Evolutionary conservation across 23 tunicate genomes (phyloP), one percentile per base, ranked within the genome.

Genomic region (Pegea sp.): DNA sequence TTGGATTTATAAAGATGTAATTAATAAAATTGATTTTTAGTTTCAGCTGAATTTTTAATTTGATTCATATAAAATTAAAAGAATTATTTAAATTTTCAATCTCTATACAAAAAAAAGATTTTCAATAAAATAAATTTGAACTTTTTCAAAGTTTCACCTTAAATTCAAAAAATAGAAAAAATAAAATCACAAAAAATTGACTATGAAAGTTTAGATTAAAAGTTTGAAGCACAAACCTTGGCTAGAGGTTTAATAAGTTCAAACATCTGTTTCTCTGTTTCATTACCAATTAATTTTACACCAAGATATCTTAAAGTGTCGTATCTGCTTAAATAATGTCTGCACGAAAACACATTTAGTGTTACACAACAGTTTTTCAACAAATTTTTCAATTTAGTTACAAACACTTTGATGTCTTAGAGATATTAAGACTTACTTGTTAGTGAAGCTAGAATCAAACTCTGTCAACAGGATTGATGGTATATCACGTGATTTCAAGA

Each of bases 391-490:
- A 38, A 38, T 8, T 38, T 38, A 38, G 16, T 8, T 8, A 38
- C 11, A 38, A 38, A 38, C 11, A 38, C 11, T 38, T 38, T 38
- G 16, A 38, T 38, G 13, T 38, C 16, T 38, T 38, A 38, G 16
- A 38, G 22, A 22, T 22, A 34, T 26, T 55, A 30, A 6, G 5
- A 48, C 61, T 42, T 42, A 74, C 71, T 43, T 62, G 57, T 84
- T 84, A 29, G 21, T 56, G 53, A 60, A 73, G 24, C 50, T 26
- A n/a, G 25, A 16, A 44, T 62, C 71, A 52, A 54, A 84, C 31
- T 84, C 95, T 20, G 84, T 62, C n/a, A 84, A 50, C 6, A 84
- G 65, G 4, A 84, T 53, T 4, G 76, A 76, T 1, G 95, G 75
- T 1, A 73, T 31, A 26, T 30, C 31, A 20, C 70, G 30, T 19